Evolutionary conservation across 2,888 invertebrate genomes (phyloP).

Genomic region (Chrysomela aeneicollis): DNA sequence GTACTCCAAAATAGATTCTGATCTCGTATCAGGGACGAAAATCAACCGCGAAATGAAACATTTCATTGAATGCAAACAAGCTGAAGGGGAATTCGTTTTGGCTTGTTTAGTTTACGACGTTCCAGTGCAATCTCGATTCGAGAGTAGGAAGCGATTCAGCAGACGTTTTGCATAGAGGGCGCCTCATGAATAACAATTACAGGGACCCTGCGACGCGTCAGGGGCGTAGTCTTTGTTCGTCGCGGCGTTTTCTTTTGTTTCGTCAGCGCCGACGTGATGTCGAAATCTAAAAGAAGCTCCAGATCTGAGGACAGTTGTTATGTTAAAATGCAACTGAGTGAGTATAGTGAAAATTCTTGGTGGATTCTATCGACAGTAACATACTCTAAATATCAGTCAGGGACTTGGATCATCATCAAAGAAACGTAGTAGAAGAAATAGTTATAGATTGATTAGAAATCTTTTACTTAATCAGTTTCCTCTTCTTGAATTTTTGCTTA

Average conservation of each 20-base stretch:
- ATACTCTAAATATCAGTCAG: no score
- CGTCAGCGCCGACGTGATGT: background rate
- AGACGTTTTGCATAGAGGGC: conserved; percentile 61
- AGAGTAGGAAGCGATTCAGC: conserved; percentile 59
- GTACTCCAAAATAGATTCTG: conserved; percentile 10
- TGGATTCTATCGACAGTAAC: no score
- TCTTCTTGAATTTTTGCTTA: no score
- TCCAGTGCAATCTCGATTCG: conserved; percentile 53
- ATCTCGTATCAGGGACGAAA: conserved; percentile 11
- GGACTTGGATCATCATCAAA: no score
- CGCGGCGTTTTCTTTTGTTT: conserved; percentile 4
- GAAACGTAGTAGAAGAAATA: no score
- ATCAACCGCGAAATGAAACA: conserved; percentile 20
- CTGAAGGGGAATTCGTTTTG: conserved; percentile 39
- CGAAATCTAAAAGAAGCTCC: no score
- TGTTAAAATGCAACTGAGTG: no score
- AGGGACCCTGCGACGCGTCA: conserved; percentile 37
- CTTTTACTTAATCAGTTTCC: no score
- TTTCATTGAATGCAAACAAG: conserved; percentile 24
- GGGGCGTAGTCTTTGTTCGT: conserved; percentile 22
- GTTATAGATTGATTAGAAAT: no score
- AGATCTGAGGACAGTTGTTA: no score
- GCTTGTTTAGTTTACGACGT: conserved; percentile 48
- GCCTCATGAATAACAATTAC: conserved; percentile 59
- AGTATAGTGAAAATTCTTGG: no score